phyloP scores from a whole-genome alignment of 1,140 invertebrate species.

The Ceratitis capitata region DNA sequence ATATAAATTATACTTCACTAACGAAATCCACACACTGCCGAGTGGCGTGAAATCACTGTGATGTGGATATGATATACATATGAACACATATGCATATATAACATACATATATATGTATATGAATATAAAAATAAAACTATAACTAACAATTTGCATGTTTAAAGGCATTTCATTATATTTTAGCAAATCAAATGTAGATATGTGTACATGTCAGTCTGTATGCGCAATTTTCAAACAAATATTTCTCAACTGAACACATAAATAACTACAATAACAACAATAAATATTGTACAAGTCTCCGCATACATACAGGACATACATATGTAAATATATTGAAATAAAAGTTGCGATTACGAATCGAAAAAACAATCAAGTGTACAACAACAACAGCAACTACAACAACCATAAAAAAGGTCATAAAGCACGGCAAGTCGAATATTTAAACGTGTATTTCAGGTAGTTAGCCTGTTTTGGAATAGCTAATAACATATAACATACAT shows the following conservation, averaged over 20 bases:
- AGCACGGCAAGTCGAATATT: conserved; percentile 5
- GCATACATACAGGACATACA: no score
- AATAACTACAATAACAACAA: conserved; percentile 6
- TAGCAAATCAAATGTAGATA: conserved; percentile 22
- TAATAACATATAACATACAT: no score
- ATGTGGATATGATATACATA: neutral
- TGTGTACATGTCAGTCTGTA: no score
- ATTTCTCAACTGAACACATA: neutral
- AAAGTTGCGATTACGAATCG: conserved; percentile 26
- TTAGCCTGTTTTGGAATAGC: neutral
- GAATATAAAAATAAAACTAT: neutral
- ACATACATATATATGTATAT: neutral
- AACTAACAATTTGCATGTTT: conserved; percentile 35
- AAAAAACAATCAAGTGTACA: conserved; percentile 10
- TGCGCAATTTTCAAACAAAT: conserved; percentile 30
- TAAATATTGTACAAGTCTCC: no score
- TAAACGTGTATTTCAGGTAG: neutral
- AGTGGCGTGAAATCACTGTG: neutral
- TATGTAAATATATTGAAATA: neutral
- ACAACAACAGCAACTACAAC: neutral
- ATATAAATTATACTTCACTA: neutral
- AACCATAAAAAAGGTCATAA: neutral
- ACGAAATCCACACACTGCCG: neutral
- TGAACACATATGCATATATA: neutral
- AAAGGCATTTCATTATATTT: conserved; percentile 32